Percentiles rank a stretch among this genome's conserved stretches.
Conservation (phyloP, 2,888 invertebrate genomes). For the Lysandra coridon region DNA sequence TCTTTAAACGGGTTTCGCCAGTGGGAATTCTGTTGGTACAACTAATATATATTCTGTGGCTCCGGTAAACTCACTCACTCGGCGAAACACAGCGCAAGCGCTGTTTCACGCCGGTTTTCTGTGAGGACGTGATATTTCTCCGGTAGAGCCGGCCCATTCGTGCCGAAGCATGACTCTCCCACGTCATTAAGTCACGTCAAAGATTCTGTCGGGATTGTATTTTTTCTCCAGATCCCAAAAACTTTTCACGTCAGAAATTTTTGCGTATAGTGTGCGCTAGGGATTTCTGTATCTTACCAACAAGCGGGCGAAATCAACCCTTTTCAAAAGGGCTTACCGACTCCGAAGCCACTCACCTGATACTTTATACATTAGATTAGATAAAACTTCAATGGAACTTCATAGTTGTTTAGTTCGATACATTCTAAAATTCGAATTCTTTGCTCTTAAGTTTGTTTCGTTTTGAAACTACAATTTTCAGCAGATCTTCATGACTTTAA, state of each 20-base stretch:
- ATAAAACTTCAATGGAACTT: constrained; percentile 1
- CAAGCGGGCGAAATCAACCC: constrained; percentile 13
- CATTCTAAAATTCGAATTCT: neutral
- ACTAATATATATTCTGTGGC: no score
- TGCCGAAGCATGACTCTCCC: no score
- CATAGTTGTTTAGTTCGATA: neutral
- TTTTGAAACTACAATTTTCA: neutral
- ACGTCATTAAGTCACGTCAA: no score
- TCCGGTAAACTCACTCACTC: no score
- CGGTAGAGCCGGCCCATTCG: no score
- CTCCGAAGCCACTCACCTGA: constrained; percentile 8
- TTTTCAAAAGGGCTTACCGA: constrained; percentile 18
- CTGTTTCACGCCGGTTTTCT: no score
- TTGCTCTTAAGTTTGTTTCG: neutral
- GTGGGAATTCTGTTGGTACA: no score
- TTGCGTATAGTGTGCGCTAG: neutral
- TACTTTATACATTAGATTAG: neutral
- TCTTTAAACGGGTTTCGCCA: no score
- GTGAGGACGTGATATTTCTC: no score
- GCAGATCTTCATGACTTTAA: neutral
- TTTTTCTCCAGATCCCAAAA: neutral
- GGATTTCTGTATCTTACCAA: neutral
- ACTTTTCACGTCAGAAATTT: neutral
- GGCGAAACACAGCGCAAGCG: no score
- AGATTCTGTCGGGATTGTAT: no score